phyloP scores from a whole-genome alignment of 2,113 vertebrate species.

The Tinamus guttatus region DNA sequence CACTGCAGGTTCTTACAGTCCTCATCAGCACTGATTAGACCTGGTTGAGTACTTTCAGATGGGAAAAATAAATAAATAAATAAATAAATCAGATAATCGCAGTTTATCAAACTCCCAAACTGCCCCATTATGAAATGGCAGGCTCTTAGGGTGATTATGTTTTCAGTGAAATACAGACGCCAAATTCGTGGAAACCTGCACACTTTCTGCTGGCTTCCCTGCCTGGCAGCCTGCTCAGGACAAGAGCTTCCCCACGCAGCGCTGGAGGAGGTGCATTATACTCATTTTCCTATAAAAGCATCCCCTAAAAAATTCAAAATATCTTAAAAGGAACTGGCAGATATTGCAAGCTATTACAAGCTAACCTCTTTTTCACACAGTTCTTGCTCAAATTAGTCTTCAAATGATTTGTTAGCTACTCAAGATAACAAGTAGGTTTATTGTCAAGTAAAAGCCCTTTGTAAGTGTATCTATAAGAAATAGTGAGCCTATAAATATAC shows the following conservation, averaged over 20 bases:
- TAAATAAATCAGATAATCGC: neutral
- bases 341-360: neutral
- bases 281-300: neutral
- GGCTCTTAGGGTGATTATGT: neutral
- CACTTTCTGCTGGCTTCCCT: neutral
- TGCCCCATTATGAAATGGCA: neutral
- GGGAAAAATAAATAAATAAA: too few species aligned
- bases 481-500: neutral
- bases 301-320: neutral
- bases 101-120: neutral
- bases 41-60: neutral
- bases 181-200: neutral
- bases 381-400: neutral
- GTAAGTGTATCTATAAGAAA: slow-evolving; percentile 27
- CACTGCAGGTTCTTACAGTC: neutral
- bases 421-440: slow-evolving; percentile 15
- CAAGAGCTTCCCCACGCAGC: neutral
- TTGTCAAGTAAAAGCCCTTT: slow-evolving; percentile 21
- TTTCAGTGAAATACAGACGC: neutral
- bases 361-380: neutral
- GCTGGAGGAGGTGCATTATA: neutral
- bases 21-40: neutral
- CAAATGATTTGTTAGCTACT: neutral
- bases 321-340: neutral
- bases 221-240: neutral